Conservation (phyloP, 2,888 invertebrate species). For the Dicroscelio sp. region DNA sequence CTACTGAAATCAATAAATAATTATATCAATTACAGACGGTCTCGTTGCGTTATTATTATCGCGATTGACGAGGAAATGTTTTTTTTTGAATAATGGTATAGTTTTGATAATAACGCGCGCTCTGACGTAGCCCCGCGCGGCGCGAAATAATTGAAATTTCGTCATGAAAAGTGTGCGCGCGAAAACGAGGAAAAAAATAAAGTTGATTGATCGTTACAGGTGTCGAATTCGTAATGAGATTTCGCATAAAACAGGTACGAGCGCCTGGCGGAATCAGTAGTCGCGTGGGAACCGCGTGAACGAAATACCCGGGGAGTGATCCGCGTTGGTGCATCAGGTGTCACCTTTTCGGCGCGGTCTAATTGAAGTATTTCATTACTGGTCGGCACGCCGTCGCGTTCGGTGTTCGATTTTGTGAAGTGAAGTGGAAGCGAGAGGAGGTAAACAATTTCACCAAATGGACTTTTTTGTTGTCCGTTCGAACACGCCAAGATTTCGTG, state of each 20-base stretch:
- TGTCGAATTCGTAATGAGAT: conserved; percentile 75
- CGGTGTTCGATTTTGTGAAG: no score
- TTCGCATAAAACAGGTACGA: conserved; percentile 65
- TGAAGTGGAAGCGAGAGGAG: no score
- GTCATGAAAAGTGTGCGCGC: conserved; percentile 13
- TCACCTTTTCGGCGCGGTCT: no score
- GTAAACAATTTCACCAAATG: no score
- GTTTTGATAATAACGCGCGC: background rate
- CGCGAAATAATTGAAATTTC: conserved; percentile 26
- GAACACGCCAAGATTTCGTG: no score
- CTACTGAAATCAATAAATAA: no score
- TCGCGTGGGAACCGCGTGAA: conserved; percentile 28
- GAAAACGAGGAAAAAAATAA: conserved; percentile 72
- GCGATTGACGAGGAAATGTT: background rate
- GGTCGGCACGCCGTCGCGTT: no score
- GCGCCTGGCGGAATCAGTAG: conserved; percentile 51
- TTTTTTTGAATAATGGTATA: background rate
- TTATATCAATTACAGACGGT: no score
- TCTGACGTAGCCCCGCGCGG: conserved; percentile 13
- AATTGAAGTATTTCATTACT: no score
- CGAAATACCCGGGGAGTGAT: background rate
- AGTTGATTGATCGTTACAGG: conserved; percentile 68
- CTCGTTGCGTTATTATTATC: no score
- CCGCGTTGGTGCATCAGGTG: conserved; percentile 15
- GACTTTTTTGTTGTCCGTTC: no score